phyloP scores from a whole-genome alignment of 2,113 vertebrate species.

The Proteles cristata region DNA sequence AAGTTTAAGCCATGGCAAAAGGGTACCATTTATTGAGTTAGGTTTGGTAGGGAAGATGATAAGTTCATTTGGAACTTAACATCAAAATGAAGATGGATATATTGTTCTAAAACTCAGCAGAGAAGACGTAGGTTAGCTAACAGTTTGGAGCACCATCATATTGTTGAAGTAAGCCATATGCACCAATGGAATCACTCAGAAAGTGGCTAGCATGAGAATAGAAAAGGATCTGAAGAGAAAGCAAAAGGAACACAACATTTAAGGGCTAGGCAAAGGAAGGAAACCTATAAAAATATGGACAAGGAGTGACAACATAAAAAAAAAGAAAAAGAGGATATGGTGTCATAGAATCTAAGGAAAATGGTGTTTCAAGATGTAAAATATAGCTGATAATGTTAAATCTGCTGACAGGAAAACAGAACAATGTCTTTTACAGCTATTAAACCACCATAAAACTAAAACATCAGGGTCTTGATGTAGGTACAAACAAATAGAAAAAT shows the following conservation, averaged over 20 bases:
- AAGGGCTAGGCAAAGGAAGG: neutral
- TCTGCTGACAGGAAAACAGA: neutral
- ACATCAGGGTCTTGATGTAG: neutral
- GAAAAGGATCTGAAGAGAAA: neutral
- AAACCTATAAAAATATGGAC: neutral
- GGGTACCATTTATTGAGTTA: neutral
- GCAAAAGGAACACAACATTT: neutral
- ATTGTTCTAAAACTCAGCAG: neutral
- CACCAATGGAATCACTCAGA: neutral
- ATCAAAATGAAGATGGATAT: neutral
- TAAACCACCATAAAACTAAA: neutral
- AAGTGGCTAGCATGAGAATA: neutral
- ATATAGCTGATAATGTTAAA: neutral
- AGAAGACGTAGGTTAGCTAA: neutral
- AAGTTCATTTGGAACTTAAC: slow-evolving; percentile 3
- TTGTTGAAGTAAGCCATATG: neutral
- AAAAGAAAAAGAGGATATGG: neutral
- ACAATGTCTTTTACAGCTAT: neutral
- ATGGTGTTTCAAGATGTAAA: neutral
- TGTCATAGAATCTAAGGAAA: neutral
- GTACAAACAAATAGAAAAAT: slow-evolving; percentile 8
- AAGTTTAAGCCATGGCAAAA: neutral
- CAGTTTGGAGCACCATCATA: neutral
- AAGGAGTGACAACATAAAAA: neutral
- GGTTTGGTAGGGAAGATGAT: neutral